These are phyloP conservation scores for Etia nguti DNA, from an alignment of 2,113 vertebrate species.

Conservation along the genomic window DNA sequence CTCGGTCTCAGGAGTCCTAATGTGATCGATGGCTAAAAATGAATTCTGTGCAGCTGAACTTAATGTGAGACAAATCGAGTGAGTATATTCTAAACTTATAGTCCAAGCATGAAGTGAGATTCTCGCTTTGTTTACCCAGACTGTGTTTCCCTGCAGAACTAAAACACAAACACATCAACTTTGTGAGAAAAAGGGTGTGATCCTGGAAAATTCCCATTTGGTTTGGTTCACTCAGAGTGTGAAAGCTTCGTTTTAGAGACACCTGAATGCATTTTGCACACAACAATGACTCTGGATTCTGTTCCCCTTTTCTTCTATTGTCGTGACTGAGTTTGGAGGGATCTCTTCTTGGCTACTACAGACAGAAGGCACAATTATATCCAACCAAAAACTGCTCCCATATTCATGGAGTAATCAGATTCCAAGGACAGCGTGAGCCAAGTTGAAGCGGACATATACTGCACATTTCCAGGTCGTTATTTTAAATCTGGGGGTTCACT, in stretches of 20 bases:
- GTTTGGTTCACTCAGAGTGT: not conserved
- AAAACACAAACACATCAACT: not conserved
- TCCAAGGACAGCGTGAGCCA: not conserved
- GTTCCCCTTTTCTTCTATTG: not conserved
- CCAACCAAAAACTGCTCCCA: not conserved
- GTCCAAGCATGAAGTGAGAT: not conserved
- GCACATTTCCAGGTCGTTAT: not conserved
- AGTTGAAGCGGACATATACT: not conserved
- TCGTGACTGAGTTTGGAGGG: not conserved
- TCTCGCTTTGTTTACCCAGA: not conserved
- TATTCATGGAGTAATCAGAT: not conserved
- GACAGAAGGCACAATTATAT: not conserved
- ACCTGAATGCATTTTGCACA: not conserved
- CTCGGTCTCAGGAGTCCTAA: not conserved
- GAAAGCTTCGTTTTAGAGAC: not conserved
- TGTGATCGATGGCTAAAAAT: not conserved
- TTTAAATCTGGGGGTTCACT: fast-evolving
- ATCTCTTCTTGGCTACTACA: not conserved
- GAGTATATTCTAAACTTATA: not conserved
- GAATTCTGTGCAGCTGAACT: not conserved
- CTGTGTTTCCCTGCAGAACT: not conserved
- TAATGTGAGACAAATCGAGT: not conserved
- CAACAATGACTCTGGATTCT: not conserved
- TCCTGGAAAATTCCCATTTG: not conserved
- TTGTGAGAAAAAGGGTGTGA: not conserved